phyloP scores from a whole-genome alignment of 2,113 vertebrate genomes.

The Pterocles gutturalis region DNA sequence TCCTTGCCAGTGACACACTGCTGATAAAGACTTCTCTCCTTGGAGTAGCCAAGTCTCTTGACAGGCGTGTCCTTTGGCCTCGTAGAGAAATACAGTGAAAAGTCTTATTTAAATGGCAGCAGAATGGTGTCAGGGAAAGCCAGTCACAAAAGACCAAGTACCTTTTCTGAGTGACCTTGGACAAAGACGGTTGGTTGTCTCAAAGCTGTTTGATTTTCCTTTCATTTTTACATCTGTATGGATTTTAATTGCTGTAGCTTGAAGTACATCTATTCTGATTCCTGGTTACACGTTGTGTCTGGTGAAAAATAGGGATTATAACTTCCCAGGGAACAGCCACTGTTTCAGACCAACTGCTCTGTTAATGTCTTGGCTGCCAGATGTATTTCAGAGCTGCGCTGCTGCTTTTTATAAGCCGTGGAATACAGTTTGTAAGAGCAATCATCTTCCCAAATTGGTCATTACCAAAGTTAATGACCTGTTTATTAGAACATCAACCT shows the following conservation, averaged over 20 bases:
- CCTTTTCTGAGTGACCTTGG: constrained; percentile 10
- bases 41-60: background rate
- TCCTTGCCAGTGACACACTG: background rate
- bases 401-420: constrained; percentile 68
- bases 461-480: constrained; percentile 85
- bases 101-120: background rate
- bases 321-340: background rate
- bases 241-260: constrained; percentile 43
- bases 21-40: background rate
- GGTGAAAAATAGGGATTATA: constrained; percentile 45
- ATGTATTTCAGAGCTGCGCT: constrained; percentile 62
- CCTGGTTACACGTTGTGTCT: background rate
- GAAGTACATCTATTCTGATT: constrained; percentile 32
- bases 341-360: constrained; percentile 54
- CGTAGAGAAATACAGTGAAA: background rate
- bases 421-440: constrained; percentile 79
- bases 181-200: background rate
- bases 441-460: constrained; percentile 81
- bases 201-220: background rate
- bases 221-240: background rate
- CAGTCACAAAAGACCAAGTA: background rate
- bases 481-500: constrained; percentile 85
- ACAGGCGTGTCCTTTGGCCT: background rate
- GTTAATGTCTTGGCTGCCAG: constrained; percentile 44
- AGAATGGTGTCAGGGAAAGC: background rate